A percentile compares a stretch with the other conserved stretches of the same genome.
phyloP scores from a whole-genome alignment of 2,888 invertebrate genomes.

The Synergus itoensis region DNA sequence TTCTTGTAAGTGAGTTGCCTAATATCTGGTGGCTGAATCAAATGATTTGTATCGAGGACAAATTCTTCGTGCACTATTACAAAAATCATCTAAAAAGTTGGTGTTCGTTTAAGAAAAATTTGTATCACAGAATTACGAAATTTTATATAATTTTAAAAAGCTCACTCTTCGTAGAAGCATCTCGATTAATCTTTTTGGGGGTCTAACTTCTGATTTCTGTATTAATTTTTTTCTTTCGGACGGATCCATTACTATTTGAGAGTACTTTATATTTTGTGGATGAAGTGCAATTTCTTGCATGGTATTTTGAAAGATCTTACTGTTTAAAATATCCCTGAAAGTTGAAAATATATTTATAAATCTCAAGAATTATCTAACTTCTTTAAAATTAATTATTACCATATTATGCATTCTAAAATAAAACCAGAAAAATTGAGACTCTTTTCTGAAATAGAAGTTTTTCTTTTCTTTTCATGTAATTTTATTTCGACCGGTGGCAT shows the following conservation, averaged over 20 bases:
- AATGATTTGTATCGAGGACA: constrained; percentile 61
- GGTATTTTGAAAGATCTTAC: constrained; percentile 63
- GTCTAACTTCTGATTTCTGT: constrained; percentile 58
- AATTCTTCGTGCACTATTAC: constrained; percentile 69
- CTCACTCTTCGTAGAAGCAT: constrained; percentile 64
- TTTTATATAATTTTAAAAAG: background rate
- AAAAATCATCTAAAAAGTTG: constrained; percentile 65
- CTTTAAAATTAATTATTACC: constrained; percentile 61
- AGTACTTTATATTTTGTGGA: constrained; percentile 61
- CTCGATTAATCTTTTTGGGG: constrained; percentile 56
- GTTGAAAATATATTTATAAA: constrained; percentile 49
- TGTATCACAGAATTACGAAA: constrained; percentile 1
- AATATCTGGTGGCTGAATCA: constrained; percentile 60
- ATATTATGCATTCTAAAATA: constrained; percentile 69
- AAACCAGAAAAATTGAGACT: constrained; percentile 59
- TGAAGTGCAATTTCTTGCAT: constrained; percentile 51
- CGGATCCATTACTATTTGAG: constrained; percentile 60
- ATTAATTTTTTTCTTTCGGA: constrained; percentile 54
- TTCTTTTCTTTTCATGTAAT: constrained; percentile 42
- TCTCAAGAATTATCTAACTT: constrained; percentile 28
- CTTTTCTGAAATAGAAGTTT: constrained; percentile 47
- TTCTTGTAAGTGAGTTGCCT: constrained; percentile 62
- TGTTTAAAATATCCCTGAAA: constrained; percentile 74
- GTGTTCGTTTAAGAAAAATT: constrained; percentile 5
- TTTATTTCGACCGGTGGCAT: constrained; percentile 63